Conservation (phyloP, 2,888 invertebrate genomes). For the Lithophane leautieri region DNA sequence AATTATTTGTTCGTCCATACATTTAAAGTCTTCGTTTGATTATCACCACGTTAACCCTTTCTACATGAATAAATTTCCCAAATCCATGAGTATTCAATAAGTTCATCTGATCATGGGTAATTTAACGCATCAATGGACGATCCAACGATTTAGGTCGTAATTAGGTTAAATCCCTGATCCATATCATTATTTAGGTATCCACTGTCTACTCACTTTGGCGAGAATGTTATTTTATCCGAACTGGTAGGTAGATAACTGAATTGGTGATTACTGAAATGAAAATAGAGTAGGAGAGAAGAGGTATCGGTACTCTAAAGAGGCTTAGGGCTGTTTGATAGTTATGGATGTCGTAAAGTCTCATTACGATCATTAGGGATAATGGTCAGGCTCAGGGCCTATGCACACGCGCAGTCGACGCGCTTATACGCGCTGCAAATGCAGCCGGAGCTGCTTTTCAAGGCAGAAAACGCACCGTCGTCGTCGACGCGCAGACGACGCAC, state of each 20-base stretch:
- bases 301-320: neutral
- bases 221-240: conserved; percentile 18
- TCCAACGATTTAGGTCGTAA: conserved; percentile 46
- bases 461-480: too few relatives aligned
- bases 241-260: conserved; percentile 14
- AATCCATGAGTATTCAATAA: conserved; percentile 43
- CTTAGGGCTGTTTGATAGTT: conserved; percentile 6
- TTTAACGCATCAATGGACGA: conserved; percentile 42
- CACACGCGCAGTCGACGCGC: neutral
- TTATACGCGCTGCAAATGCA: neutral
- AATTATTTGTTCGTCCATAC: neutral
- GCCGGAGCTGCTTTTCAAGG: neutral
- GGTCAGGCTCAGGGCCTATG: neutral
- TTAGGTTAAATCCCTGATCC: conserved; percentile 44
- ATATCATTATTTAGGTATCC: conserved; percentile 31
- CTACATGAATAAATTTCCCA: conserved; percentile 30
- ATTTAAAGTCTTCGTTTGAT: conserved; percentile 3
- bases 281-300: neutral
- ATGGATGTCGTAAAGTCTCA: conserved; percentile 1
- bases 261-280: conserved; percentile 24
- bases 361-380: neutral
- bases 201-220: conserved; percentile 17
- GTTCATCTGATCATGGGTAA: conserved; percentile 41
- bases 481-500: neutral
- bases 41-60: conserved; percentile 22